Conservation (phyloP, 1,140 invertebrate species). For the Batillaria attramentaria region DNA sequence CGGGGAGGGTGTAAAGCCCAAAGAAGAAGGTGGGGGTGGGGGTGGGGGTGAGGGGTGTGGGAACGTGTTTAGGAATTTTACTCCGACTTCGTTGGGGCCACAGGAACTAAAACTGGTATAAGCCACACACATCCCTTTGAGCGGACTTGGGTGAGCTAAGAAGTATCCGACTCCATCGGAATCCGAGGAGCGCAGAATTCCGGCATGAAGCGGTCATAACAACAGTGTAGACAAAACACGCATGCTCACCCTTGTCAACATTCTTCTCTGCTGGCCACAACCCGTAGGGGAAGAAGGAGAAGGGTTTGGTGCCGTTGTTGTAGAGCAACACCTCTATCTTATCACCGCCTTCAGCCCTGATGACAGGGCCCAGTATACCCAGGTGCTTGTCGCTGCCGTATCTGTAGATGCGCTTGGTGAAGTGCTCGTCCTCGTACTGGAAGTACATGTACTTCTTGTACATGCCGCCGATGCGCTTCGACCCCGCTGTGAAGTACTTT, state of each 20-base stretch:
- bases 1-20: too few species aligned
- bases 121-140: background rate
- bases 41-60: too few species aligned
- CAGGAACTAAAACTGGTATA: too few species aligned
- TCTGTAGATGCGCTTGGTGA: slow-evolving; percentile 42
- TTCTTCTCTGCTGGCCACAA: slow-evolving; percentile 18
- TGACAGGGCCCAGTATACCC: slow-evolving; percentile 56
- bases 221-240: background rate
- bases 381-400: slow-evolving; percentile 46
- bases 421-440: slow-evolving; percentile 55
- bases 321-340: slow-evolving; percentile 42
- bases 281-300: slow-evolving; percentile 47
- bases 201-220: background rate
- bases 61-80: too few species aligned
- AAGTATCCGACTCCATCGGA: background rate
- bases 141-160: too few species aligned
- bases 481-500: slow-evolving; percentile 26
- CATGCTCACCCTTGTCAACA: slow-evolving; percentile 1
- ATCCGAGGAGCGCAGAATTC: background rate
- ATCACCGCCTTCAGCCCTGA: slow-evolving; percentile 59
- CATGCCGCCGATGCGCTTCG: slow-evolving; percentile 45
- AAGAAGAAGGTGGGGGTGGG: too few species aligned
- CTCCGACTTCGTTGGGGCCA: too few species aligned
- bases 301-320: slow-evolving; percentile 42
- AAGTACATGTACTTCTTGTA: slow-evolving; percentile 59